Conservation (phyloP, 2,888 invertebrate genomes). For the Cinara cedri region DNA sequence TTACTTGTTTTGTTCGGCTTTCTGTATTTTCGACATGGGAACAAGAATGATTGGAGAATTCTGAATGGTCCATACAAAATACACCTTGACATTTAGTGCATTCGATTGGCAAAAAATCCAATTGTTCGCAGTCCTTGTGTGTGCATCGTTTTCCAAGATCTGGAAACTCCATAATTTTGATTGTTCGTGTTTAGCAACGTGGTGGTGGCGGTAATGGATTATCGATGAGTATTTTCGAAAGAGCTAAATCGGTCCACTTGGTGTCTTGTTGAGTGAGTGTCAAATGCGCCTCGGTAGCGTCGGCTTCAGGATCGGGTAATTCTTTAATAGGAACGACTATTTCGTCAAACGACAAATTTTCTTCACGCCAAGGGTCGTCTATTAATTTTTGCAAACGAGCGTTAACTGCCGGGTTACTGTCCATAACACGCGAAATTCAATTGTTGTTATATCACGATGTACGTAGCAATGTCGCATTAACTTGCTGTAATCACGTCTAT, state of each 20-base stretch:
- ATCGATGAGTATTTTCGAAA: conserved; percentile 60
- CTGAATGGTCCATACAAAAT: conserved; percentile 75
- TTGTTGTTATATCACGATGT: too few species aligned
- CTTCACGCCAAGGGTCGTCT: conserved; percentile 87
- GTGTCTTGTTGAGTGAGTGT: conserved; percentile 87
- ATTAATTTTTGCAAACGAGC: conserved; percentile 80
- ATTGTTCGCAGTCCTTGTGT: conserved; percentile 69
- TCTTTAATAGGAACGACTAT: conserved; percentile 84
- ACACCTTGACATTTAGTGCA: conserved; percentile 70
- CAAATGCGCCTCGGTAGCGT: conserved; percentile 88
- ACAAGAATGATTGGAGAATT: conserved; percentile 42
- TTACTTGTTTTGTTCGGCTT: conserved; percentile 29
- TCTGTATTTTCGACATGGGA: neutral
- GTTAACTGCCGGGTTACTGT: conserved; percentile 77
- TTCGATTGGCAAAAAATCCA: conserved; percentile 75
- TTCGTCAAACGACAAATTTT: conserved; percentile 82
- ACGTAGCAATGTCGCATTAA: too few species aligned
- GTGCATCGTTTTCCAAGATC: conserved; percentile 72
- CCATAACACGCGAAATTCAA: conserved; percentile 68
- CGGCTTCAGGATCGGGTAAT: conserved; percentile 90
- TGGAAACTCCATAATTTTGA: conserved; percentile 74
- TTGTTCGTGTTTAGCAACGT: neutral
- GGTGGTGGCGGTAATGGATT: conserved; percentile 49
- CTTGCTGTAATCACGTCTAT: too few species aligned
- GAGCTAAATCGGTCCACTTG: conserved; percentile 72